Base-by-base conservation (phyloP, 2,113 vertebrate genomes). In the Ptilonorhynchus violaceus region DNA sequence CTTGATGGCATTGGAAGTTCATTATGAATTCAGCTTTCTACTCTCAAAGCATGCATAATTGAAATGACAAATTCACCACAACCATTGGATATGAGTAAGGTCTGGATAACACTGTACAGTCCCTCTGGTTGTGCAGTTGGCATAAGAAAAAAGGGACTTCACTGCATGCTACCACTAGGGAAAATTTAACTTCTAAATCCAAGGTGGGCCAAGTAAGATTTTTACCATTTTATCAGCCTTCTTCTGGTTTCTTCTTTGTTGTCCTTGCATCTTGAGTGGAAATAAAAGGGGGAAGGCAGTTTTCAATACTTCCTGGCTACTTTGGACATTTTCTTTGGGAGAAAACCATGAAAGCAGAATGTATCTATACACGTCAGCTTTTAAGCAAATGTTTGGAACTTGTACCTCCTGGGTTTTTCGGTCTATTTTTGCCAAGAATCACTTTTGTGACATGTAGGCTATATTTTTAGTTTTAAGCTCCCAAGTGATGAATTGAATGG, bases 1-100 rank as follows among this genome's bases (percentile, higher is more conserved):
- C 84, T 89, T 85, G 66, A 95, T 94, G 80, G 41, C 76, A 82
- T 78, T 91, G 84, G n/a, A 87, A 92, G 41, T 85, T 81, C 64
- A 84, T 96, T 92, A 92, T 72, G 66, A 91, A 93, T 97, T 95
- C 94, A 89, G 44, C 47, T 95, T 84, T 82, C 39, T 87, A 59
- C 66, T 91, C 93, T 91, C 73, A 91, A 47, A 84, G 68, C 80
- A 95, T 91, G 84, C 87, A 86, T 92, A 92, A 93, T 86, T 91
- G 62, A 93, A 93, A 93, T 0, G 0, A 89, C 76, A 95, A 95
- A 92, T 92, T 82, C 52, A 87, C 60, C 80, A 67, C 39, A 84
- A 75, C 56, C 64, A 64, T 2, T 59, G 52, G 28, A 31, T 88
- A 35, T 55, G 85, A 95, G 78, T 87, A 85, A 78, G 77, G 64